Conservation (phyloP, 1,140 invertebrate species). For the Luehdorfia chinensis region DNA sequence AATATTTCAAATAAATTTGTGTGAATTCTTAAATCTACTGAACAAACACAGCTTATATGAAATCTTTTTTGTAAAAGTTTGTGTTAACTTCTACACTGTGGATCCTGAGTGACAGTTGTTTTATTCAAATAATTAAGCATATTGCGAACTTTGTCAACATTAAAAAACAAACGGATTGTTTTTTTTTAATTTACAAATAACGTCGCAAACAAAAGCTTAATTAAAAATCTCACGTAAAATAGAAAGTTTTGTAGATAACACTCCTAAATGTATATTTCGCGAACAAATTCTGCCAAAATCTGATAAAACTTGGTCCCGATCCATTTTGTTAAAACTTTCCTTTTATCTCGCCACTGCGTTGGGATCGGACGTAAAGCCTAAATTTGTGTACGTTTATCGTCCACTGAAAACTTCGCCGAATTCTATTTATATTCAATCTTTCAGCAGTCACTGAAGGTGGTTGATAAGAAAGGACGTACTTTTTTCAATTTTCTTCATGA, state of each 20-base stretch:
- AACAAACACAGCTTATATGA: too few relatives aligned
- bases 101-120: too few relatives aligned
- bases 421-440: constrained; percentile 29
- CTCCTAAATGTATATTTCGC: constrained; percentile 43
- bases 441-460: constrained; percentile 19
- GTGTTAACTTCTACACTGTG: too few relatives aligned
- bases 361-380: constrained; percentile 36
- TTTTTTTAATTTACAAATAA: too few relatives aligned
- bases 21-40: too few relatives aligned
- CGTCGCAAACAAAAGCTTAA: constrained; percentile 29
- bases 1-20: too few relatives aligned
- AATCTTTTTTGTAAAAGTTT: too few relatives aligned
- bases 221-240: constrained; percentile 50
- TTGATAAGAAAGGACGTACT: constrained; percentile 14
- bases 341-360: constrained; percentile 43
- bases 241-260: constrained; percentile 46
- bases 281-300: constrained; percentile 50
- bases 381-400: constrained; percentile 57
- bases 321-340: constrained; percentile 54
- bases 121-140: too few relatives aligned
- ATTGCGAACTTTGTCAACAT: too few relatives aligned
- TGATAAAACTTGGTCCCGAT: constrained; percentile 56
- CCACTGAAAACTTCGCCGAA: constrained; percentile 23
- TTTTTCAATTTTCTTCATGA: neutral
- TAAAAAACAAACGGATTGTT: too few relatives aligned